Percentiles rank a stretch among this genome's conserved stretches.
Conservation (phyloP, 2,888 invertebrate species). For the Rhorus exstirpatorius region DNA sequence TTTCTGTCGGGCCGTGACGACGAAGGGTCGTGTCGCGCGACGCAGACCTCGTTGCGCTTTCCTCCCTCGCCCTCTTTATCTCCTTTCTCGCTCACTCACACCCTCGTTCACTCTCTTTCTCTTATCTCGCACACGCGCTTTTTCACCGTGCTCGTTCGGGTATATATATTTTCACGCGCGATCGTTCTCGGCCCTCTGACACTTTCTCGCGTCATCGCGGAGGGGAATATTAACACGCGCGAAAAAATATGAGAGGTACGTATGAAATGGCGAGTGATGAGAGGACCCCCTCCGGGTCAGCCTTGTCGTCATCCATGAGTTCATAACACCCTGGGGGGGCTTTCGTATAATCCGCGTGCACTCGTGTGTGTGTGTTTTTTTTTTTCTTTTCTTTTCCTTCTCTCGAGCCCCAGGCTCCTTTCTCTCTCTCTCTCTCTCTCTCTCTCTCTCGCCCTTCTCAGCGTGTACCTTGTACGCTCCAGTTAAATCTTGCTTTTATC, state of each 20-base stretch:
- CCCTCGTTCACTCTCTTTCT: constrained; percentile 34
- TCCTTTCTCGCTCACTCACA: background rate
- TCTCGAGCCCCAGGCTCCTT: too few relatives aligned
- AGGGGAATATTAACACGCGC: constrained; percentile 37
- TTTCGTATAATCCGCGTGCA: constrained; percentile 54
- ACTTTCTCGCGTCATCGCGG: constrained; percentile 22
- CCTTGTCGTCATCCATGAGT: constrained; percentile 53
- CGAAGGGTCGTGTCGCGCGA: constrained; percentile 15
- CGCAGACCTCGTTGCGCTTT: background rate
- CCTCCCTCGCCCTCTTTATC: background rate
- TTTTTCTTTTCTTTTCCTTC: constrained; percentile 32
- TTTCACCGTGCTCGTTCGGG: constrained; percentile 56
- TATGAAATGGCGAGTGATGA: constrained; percentile 14
- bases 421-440: constrained; percentile 2
- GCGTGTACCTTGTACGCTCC: constrained; percentile 31
- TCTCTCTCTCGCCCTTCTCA: constrained; percentile 26
- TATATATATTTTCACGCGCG: constrained; percentile 62
- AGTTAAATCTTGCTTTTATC: constrained; percentile 53
- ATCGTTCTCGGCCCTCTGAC: constrained; percentile 43
- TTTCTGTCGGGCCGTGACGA: constrained; percentile 49
- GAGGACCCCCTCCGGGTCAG: constrained; percentile 53
- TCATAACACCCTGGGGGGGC: constrained; percentile 53
- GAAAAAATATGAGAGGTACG: constrained; percentile 16
- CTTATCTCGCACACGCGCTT: constrained; percentile 57
- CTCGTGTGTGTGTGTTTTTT: constrained; percentile 15